A percentile compares a stretch with the other conserved stretches of the same genome.
phyloP scores from a whole-genome alignment of 2,113 vertebrate genomes.

The Felis catus region F.catus_Fca126_mat1.0 CM031420.1:150145001-150145500 shows the following conservation, averaged over 20 bases:
- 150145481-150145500: too few relatives aligned
- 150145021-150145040: background rate
- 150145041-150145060: background rate
- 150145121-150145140: background rate
- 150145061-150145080: background rate
- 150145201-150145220: background rate
- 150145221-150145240: background rate
- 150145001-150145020: background rate
- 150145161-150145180: background rate
- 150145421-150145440: background rate
- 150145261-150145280: background rate
- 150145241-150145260: background rate
- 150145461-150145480: background rate
- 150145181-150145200: background rate
- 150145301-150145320: background rate
- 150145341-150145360: background rate
- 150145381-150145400: background rate
- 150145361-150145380: background rate
- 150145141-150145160: background rate
- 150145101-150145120: background rate
- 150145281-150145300: background rate
- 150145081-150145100: background rate
- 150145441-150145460: background rate
- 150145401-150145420: background rate
- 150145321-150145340: background rate